Conservation (phyloP, 2,113 vertebrate genomes). For the Meriones unguiculatus region DNA sequence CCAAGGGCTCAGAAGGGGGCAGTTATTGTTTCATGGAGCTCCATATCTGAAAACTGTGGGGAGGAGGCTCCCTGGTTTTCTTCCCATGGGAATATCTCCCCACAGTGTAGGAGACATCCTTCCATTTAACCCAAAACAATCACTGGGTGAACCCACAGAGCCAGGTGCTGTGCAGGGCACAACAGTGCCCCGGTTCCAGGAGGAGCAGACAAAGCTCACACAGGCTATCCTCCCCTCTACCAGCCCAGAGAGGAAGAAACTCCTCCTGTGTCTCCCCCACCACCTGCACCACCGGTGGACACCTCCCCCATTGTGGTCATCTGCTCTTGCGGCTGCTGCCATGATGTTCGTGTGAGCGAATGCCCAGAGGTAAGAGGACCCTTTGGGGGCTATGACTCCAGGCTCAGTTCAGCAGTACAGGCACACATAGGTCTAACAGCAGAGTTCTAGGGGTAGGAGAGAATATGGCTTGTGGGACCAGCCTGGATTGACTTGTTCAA, state of each 20-base stretch:
- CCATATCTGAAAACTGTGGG: not conserved
- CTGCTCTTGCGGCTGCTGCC: not conserved
- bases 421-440: not conserved
- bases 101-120: not conserved
- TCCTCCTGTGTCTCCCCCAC: not conserved
- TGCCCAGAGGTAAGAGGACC: not conserved
- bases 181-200: not conserved
- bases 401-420: not conserved
- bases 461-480: too few species aligned
- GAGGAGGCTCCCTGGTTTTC: not conserved
- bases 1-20: not conserved
- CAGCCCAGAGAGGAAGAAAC: not conserved
- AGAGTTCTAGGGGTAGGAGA: not conserved
- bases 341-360: not conserved
- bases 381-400: not conserved
- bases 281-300: not conserved
- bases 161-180: not conserved
- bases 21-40: not conserved
- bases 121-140: not conserved
- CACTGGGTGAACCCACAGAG: not conserved
- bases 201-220: not conserved
- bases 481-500: not conserved
- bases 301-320: not conserved
- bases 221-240: not conserved
- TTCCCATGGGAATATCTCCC: not conserved